Conservation (phyloP, 1,140 invertebrate species). For the Leptinotarsa lineolata region DNA sequence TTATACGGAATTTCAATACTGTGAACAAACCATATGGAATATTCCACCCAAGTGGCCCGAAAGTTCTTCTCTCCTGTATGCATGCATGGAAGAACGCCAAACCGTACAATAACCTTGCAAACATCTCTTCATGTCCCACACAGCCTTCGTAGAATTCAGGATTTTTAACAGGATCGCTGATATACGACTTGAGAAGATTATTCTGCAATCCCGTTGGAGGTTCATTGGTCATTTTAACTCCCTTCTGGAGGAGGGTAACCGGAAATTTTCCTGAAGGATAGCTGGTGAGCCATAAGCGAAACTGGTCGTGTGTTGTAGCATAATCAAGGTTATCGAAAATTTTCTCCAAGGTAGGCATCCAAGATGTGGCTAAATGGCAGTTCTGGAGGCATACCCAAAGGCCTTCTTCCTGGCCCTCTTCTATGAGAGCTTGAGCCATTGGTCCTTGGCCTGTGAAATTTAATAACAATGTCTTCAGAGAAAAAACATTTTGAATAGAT, state of each 20-base stretch:
- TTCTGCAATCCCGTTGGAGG: conserved; percentile 85
- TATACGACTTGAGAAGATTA: conserved; percentile 83
- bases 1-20: background rate
- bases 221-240: conserved; percentile 95
- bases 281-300: conserved; percentile 90
- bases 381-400: conserved; percentile 93
- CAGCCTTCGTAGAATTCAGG: conserved; percentile 71
- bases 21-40: conserved; percentile 72
- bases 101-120: conserved; percentile 83
- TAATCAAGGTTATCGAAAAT: conserved; percentile 79
- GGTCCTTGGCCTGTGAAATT: conserved; percentile 68
- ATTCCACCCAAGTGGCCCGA: conserved; percentile 93
- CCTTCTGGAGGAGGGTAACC: conserved; percentile 83
- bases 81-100: conserved; percentile 94
- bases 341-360: conserved; percentile 83
- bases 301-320: conserved; percentile 72
- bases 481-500: too few species aligned
- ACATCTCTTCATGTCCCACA: conserved; percentile 70
- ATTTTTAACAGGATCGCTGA: conserved; percentile 76
- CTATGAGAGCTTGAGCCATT: conserved; percentile 80
- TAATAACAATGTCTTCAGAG: too few species aligned
- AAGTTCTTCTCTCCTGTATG: conserved; percentile 88
- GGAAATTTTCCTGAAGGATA: conserved; percentile 89
- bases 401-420: conserved; percentile 74
- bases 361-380: conserved; percentile 89